Evolutionary conservation across 2,797 vertebrate species (phyloP).

Genomic region (Odontamblyopus rebecca): DNA sequence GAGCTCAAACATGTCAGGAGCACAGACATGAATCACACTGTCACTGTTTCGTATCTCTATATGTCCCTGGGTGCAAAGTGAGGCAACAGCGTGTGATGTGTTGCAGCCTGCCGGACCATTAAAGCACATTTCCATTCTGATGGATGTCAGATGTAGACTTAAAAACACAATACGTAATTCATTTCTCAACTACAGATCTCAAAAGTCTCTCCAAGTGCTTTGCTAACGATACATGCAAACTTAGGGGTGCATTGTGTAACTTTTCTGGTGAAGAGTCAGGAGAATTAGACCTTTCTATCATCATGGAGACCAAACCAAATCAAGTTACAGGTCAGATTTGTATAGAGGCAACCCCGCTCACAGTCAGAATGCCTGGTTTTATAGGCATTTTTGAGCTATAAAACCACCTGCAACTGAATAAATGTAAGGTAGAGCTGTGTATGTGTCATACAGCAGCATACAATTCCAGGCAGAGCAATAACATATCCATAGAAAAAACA

Average conservation of each 20-base stretch:
- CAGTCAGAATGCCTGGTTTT: no score
- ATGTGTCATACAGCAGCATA: no score
- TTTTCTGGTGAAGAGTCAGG: no score
- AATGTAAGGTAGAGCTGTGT: no score
- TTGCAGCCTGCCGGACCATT: slow-evolving; percentile 77
- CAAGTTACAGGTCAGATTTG: no score
- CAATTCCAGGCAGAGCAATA: no score
- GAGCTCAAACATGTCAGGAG: slow-evolving; percentile 68
- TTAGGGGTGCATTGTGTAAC: slow-evolving; percentile 5
- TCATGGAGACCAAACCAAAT: no score
- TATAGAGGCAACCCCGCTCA: no score
- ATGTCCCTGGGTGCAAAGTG: slow-evolving; percentile 74
- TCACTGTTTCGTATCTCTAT: slow-evolving; percentile 77
- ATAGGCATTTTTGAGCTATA: no score
- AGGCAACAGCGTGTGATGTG: slow-evolving; percentile 78
- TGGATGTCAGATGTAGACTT: slow-evolving; percentile 74
- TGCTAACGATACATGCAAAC: slow-evolving; percentile 44
- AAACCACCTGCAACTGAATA: no score
- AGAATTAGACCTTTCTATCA: no score
- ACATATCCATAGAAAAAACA: no score
- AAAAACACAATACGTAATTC: slow-evolving; percentile 56
- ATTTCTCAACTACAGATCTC: slow-evolving; percentile 63
- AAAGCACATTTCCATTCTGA: slow-evolving; percentile 77
- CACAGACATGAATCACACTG: slow-evolving; percentile 72
- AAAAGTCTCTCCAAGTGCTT: slow-evolving; percentile 51